Base-by-base conservation (phyloP, 2,113 vertebrate species). In the Cygnus atratus region DNA sequence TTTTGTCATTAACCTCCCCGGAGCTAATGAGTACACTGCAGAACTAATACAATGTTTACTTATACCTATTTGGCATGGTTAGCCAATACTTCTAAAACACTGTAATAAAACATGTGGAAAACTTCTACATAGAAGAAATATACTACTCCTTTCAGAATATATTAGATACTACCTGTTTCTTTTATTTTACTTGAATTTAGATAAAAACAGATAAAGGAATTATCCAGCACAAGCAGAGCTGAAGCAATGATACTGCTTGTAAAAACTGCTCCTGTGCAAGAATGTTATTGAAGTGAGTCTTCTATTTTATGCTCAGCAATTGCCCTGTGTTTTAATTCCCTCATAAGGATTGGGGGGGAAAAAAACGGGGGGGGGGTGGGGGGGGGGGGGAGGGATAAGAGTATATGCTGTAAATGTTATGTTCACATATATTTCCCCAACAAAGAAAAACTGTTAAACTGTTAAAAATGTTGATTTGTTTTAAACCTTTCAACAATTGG, bases 391-490 rank as follows among this genome's bases (percentile, higher is more conserved):
- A 87, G 92, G 72, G 25, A 83, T 76, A 81, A 73, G 14, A 81
- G 61, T 75, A 54, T 75, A 66, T 46, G 52, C 62, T 73, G 12
- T 94, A 75, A 93, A 81, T 65, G 57, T 93, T 95, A 92, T 87
- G 66, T 75, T 96, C 67, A 50, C 87, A 41, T 73, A 61, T 75
- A 91, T 94, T 92, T 80, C 37, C 26, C 62, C 50, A 54, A 70
- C 80, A 87, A 90, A 96, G 73, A 94, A 94, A 87, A 91, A 93
- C 84, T 79, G 85, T 92, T 91, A 85, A 91, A 93, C 78, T 79
- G 85, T 92, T 91, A 44, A 87, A 96, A 93, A 78, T 80, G 94
- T 88, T 95, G 85, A 81, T 97, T 96, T 96, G 58, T 93, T 97
- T 96, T 94, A 97, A 98, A 96, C 80, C 91, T 96, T 93, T 84